Evolutionary conservation across 2,888 invertebrate genomes (phyloP).

Genomic region (Scotopteryx bipunctaria): DNA sequence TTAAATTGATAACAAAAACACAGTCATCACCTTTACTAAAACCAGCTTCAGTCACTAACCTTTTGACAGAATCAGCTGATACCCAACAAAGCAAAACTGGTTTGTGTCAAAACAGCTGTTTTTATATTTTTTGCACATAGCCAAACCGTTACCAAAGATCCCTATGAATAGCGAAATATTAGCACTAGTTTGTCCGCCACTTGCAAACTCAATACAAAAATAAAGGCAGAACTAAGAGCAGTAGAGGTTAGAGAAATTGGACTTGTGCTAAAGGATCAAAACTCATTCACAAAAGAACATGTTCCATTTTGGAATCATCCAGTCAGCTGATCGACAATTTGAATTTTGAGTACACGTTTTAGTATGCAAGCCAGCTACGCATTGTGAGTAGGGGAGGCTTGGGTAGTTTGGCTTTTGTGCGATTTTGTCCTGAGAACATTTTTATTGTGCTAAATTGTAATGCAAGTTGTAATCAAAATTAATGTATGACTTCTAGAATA

Average conservation of each 20-base stretch:
- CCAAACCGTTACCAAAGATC: conserved; percentile 30
- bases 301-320: conserved; percentile 29
- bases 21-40: not conserved
- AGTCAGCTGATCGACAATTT: conserved; percentile 32
- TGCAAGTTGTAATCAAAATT: not conserved
- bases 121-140: conserved; percentile 34
- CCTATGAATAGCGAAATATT: not conserved
- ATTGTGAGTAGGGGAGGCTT: conserved; percentile 13
- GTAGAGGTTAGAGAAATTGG: too few relatives aligned
- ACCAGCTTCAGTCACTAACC: conserved; percentile 1
- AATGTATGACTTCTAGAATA: too few relatives aligned
- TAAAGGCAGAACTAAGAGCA: too few relatives aligned
- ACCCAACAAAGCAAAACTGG: conserved; percentile 5
- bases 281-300: conserved; percentile 32
- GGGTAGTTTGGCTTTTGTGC: not conserved
- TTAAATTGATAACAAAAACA: too few relatives aligned
- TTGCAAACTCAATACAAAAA: too few relatives aligned
- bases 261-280: conserved; percentile 2
- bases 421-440: not conserved
- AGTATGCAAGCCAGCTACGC: conserved; percentile 13
- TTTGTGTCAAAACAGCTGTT: conserved; percentile 27
- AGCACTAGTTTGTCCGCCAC: conserved; percentile 1
- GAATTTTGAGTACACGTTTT: conserved; percentile 22
- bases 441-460: not conserved
- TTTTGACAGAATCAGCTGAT: conserved; percentile 21